These are phyloP conservation scores for Dicerorhinus sumatrensis DNA, from an alignment of 2,113 vertebrate species.

Conservation along the genomic window DNA sequence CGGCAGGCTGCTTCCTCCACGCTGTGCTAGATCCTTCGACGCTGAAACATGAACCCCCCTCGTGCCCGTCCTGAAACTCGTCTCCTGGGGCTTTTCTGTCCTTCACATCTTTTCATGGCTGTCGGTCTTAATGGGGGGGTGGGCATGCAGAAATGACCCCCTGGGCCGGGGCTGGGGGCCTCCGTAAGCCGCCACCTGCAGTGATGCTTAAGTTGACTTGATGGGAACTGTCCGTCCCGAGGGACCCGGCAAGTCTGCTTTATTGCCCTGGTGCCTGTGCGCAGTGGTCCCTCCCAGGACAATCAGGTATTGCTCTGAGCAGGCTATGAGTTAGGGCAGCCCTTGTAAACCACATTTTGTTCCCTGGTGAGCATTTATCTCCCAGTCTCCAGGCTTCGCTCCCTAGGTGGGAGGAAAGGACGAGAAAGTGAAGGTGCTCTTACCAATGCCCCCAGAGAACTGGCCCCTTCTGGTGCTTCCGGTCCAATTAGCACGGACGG, in stretches of 20 bases:
- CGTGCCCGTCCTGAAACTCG: rapidly evolving
- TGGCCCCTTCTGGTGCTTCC: background rate
- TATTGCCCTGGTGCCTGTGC: background rate
- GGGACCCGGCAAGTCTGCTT: background rate
- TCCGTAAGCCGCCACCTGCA: background rate
- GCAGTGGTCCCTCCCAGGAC: background rate
- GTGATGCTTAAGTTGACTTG: background rate
- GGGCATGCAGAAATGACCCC: background rate
- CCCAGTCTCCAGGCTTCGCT: background rate
- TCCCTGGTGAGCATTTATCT: background rate
- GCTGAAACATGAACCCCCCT: background rate
- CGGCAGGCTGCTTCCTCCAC: background rate
- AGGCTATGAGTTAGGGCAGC: background rate
- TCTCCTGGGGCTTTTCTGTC: background rate
- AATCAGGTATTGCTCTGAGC: background rate
- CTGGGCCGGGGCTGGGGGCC: background rate
- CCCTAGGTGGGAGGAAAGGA: background rate
- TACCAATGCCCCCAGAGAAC: too few relatives aligned
- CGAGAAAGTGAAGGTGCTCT: background rate
- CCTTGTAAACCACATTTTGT: background rate
- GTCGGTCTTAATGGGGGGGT: too few relatives aligned
- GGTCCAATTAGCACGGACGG: too few relatives aligned
- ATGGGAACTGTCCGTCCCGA: rapidly evolving
- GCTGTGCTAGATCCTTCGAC: rapidly evolving
- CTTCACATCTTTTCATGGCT: too few relatives aligned